These are phyloP conservation scores for Gortyna flavago DNA, from an alignment of 2,888 invertebrate species.

Conservation along the genomic window DNA sequence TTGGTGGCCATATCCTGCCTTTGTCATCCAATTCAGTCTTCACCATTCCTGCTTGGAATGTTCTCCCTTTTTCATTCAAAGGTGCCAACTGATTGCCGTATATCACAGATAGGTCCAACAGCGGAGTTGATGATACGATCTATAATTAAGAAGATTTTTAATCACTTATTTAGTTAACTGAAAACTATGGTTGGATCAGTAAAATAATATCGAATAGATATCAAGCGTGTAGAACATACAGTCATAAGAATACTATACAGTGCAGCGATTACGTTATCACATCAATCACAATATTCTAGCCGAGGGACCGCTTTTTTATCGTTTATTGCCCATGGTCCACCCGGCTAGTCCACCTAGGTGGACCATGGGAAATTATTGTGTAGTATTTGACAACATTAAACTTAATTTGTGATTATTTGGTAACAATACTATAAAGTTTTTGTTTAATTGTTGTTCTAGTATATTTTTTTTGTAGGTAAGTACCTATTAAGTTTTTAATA, in stretches of 20 bases:
- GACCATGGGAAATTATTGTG: too few species aligned
- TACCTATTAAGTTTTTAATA: too few species aligned
- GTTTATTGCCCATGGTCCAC: too few species aligned
- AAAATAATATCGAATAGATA: neutral
- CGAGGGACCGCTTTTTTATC: too few species aligned
- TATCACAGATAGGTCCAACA: conserved; percentile 70
- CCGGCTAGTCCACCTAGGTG: too few species aligned
- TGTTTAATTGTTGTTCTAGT: too few species aligned
- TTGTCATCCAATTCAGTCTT: conserved; percentile 71
- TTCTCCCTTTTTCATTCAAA: conserved; percentile 62
- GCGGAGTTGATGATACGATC: conserved; percentile 73
- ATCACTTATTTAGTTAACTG: neutral
- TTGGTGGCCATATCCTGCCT: conserved; percentile 77
- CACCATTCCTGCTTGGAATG: conserved; percentile 71
- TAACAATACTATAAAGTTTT: too few species aligned
- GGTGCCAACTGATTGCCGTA: conserved; percentile 66
- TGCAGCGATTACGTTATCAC: too few species aligned
- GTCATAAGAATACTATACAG: neutral
- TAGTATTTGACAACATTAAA: too few species aligned
- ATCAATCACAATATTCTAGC: too few species aligned
- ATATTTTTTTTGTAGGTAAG: too few species aligned
- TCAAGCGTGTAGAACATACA: neutral
- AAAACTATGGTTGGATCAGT: neutral
- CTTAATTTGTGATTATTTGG: too few species aligned
- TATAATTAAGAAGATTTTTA: conserved; percentile 28